A percentile compares a stretch with the other conserved stretches of the same genome.
These are phyloP conservation scores for Seriola rivoliana DNA, from an alignment of 2,113 vertebrate species.

Conservation along the genomic window DNA sequence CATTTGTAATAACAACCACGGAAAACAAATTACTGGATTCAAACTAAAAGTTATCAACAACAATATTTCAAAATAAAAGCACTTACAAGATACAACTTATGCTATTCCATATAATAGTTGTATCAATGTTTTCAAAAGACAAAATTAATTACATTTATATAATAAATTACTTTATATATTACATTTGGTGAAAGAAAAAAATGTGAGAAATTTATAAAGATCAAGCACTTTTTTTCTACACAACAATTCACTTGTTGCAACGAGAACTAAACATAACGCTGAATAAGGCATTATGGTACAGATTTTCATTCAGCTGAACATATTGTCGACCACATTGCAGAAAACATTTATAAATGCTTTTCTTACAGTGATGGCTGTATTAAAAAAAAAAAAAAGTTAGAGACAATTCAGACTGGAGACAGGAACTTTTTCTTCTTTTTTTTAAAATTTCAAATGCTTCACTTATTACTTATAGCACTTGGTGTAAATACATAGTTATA, in stretches of 20 bases:
- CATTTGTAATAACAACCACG: conserved; percentile 21
- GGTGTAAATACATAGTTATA: conserved; percentile 34
- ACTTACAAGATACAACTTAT: conserved; percentile 12
- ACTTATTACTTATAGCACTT: conserved; percentile 40
- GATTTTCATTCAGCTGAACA: conserved; percentile 43
- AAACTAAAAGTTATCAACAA: conserved; percentile 4
- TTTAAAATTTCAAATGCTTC: conserved; percentile 5
- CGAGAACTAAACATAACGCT: conserved; percentile 34
- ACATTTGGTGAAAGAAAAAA: conserved; percentile 18
- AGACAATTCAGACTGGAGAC: conserved; percentile 5
- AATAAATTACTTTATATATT: conserved; percentile 33
- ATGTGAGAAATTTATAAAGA: conserved; percentile 29
- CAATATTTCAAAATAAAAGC: conserved; percentile 33
- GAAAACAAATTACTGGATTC: conserved; percentile 1
- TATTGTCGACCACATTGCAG: conserved; percentile 8
- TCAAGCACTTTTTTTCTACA: conserved; percentile 16
- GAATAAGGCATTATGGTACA: conserved; percentile 69
- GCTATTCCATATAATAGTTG: background rate
- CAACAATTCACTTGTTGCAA: conserved; percentile 31
- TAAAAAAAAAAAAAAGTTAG: background rate
- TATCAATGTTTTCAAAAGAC: conserved; percentile 19
- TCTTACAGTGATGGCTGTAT: conserved; percentile 16
- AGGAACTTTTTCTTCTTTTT: background rate
- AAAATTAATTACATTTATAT: conserved; percentile 28
- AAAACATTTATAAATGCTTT: conserved; percentile 16